Percentiles rank a stretch among this genome's conserved stretches.
Conservation (phyloP, 2,797 vertebrate species). For the Heteromormyrus szaboi region DNA sequence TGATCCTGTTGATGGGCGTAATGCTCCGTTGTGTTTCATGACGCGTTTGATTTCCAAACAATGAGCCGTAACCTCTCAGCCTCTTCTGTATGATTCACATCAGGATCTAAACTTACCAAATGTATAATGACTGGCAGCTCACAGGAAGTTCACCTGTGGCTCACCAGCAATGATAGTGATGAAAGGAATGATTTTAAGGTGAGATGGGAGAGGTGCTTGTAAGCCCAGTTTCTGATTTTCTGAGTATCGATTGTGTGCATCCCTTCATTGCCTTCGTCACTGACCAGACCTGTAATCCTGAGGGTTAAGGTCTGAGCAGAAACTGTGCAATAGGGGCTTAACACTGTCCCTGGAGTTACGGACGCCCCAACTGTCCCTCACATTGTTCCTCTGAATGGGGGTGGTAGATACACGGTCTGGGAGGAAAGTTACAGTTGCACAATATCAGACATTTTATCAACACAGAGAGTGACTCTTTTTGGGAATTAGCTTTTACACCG, state of each 20-base stretch:
- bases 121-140: neutral
- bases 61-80: neutral
- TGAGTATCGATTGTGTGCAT: neutral
- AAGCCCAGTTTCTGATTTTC: neutral
- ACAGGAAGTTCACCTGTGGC: neutral
- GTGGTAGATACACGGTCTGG: neutral
- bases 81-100: neutral
- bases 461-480: neutral
- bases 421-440: neutral
- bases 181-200: neutral
- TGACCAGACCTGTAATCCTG: neutral
- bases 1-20: neutral
- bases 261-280: neutral
- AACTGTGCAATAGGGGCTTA: neutral
- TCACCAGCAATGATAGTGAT: neutral
- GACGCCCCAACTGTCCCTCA: neutral
- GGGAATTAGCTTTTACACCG: neutral
- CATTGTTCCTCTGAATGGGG: neutral
- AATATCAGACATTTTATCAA: neutral
- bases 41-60: neutral
- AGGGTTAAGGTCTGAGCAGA: neutral
- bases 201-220: neutral
- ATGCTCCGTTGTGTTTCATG: neutral
- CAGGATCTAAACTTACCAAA: neutral
- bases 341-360: neutral